Evolutionary conservation across 2,113 vertebrate genomes (phyloP).

Genomic region (Sapajus apella): DNA sequence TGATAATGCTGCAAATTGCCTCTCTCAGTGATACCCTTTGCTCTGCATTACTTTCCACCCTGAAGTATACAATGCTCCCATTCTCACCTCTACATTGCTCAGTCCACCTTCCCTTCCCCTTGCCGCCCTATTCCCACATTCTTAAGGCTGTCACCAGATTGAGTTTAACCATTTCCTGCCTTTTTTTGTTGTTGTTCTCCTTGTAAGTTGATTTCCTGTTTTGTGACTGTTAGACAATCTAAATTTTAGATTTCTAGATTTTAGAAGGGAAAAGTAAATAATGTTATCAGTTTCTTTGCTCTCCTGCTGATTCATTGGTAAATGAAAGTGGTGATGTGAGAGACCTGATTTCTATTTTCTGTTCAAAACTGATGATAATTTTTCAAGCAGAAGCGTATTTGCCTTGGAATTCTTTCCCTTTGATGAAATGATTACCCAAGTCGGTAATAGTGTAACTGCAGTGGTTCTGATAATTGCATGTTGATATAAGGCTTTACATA

Average conservation of each 20-base stretch:
- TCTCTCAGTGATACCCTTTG: neutral
- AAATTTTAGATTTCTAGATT: conserved; percentile 19
- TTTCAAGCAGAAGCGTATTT: conserved; percentile 41
- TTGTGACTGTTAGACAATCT: neutral
- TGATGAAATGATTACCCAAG: conserved; percentile 44
- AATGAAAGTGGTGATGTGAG: conserved; percentile 6
- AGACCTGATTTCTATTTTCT: conserved; percentile 47
- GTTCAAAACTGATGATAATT: conserved; percentile 28
- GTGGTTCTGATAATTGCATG: conserved; percentile 33
- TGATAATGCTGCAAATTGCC: neutral
- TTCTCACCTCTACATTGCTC: neutral
- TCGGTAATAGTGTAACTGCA: neutral
- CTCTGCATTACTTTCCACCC: neutral
- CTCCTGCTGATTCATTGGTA: neutral
- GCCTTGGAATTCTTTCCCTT: conserved; percentile 47
- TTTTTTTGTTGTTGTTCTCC: neutral
- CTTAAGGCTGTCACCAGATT: neutral
- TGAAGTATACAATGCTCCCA: neutral
- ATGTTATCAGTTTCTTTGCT: neutral
- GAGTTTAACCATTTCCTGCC: neutral
- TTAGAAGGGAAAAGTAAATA: conserved; percentile 8
- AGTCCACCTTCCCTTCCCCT: neutral
- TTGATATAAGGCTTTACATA: conserved; percentile 57
- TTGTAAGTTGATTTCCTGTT: neutral
- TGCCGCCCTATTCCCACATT: neutral